Conservation (phyloP, 1,140 invertebrate genomes). For the Tigriopus japonicus region DNA sequence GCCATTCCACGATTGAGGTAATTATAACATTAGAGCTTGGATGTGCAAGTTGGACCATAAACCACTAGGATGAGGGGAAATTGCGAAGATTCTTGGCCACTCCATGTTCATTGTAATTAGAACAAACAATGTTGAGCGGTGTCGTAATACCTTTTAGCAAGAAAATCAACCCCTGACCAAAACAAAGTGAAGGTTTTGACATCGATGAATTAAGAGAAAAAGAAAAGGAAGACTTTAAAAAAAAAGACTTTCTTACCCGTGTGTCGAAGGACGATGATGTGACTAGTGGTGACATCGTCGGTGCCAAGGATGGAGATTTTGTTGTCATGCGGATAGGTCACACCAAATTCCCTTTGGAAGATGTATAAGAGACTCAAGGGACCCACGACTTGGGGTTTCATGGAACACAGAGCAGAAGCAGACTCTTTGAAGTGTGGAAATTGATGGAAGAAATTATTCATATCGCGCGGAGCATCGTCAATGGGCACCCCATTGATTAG, state of each 20-base stretch:
- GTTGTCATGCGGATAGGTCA: conserved; percentile 73
- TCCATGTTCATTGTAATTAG: too few relatives aligned
- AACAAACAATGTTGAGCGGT: too few relatives aligned
- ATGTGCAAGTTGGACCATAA: too few relatives aligned
- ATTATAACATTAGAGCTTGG: too few relatives aligned
- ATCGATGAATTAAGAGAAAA: too few relatives aligned
- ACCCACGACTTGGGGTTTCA: conserved; percentile 54
- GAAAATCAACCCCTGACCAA: too few relatives aligned
- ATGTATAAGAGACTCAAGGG: conserved; percentile 71
- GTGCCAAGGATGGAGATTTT: conserved; percentile 73
- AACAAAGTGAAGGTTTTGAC: too few relatives aligned
- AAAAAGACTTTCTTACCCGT: conserved; percentile 61
- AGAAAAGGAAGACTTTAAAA: too few relatives aligned
- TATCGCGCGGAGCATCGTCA: conserved; percentile 61
- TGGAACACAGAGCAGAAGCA: conserved; percentile 50
- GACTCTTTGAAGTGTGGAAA: conserved; percentile 67
- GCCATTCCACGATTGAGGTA: too few relatives aligned
- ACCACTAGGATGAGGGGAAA: too few relatives aligned
- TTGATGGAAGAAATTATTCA: conserved; percentile 48
- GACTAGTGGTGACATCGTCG: conserved; percentile 82
- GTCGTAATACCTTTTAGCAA: too few relatives aligned
- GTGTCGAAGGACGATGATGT: conserved; percentile 71
- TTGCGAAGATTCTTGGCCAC: too few relatives aligned
- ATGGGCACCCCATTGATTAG: conserved; percentile 64
- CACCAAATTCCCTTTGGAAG: conserved; percentile 69